Percentiles rank a stretch among this genome's conserved stretches.
Conservation (phyloP, 2,888 invertebrate genomes). For the Incurvaria masculella region DNA sequence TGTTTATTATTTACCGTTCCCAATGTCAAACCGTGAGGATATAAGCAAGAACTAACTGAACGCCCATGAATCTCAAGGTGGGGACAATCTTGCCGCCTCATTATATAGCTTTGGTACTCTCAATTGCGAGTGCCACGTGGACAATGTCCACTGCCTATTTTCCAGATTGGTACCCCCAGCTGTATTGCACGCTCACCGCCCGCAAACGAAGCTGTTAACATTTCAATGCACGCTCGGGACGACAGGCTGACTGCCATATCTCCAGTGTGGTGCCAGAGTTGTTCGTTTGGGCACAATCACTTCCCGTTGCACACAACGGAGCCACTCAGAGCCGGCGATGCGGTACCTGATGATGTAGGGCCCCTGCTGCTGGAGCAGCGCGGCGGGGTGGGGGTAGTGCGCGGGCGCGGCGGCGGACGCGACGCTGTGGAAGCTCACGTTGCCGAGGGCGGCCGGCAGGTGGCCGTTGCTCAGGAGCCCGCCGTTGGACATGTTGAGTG, state of each 20-base stretch:
- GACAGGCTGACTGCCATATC: too few species aligned
- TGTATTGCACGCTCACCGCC: background rate
- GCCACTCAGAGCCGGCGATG: background rate
- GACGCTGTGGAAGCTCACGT: slow-evolving; percentile 44
- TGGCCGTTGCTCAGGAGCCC: slow-evolving; percentile 40
- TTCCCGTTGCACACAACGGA: background rate
- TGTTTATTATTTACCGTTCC: too few species aligned
- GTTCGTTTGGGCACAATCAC: too few species aligned
- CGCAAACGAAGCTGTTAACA: too few species aligned
- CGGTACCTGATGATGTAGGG: slow-evolving; percentile 56
- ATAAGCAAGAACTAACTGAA: too few species aligned
- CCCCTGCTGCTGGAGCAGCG: slow-evolving; percentile 49
- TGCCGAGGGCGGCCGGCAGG: slow-evolving; percentile 32
- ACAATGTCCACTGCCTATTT: too few species aligned
- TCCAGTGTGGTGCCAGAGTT: too few species aligned
- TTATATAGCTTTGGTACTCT: too few species aligned
- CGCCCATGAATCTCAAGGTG: too few species aligned
- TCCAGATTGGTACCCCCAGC: background rate
- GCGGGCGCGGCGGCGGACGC: slow-evolving; percentile 28
- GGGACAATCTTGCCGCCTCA: background rate
- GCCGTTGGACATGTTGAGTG: slow-evolving; percentile 37
- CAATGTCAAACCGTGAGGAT: too few species aligned
- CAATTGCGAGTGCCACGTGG: too few species aligned
- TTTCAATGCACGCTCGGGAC: background rate
- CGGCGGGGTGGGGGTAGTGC: slow-evolving; percentile 41